phyloP scores from a whole-genome alignment of 2,113 vertebrate species.

The Dasyornis broadbenti region DNA sequence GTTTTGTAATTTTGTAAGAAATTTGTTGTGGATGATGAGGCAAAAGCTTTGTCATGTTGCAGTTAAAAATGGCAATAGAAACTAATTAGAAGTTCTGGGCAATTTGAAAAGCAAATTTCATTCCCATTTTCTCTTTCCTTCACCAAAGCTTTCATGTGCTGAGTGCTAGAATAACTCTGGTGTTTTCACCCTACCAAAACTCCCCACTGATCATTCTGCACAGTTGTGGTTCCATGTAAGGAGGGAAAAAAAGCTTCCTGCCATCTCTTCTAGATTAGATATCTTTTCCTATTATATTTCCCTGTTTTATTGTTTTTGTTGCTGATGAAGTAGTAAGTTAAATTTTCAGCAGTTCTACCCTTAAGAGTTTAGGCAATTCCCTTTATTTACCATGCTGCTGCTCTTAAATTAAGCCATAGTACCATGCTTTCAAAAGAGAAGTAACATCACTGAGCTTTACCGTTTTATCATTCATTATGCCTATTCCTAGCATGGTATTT shows the following conservation, averaged over 20 bases:
- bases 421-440: background rate
- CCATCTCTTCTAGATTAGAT: conserved; percentile 64
- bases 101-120: background rate
- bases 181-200: conserved; percentile 43
- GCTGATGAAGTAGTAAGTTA: conserved; percentile 19
- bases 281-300: conserved; percentile 35
- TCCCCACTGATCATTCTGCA: conserved; percentile 24
- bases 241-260: background rate
- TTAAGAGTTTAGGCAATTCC: background rate
- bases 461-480: background rate
- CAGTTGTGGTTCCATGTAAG: conserved; percentile 51
- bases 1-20: background rate
- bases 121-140: background rate
- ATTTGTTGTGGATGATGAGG: background rate
- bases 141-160: conserved; percentile 39
- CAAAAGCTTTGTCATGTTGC: background rate
- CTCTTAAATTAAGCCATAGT: background rate
- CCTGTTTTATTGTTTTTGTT: conserved; percentile 30
- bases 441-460: fast-evolving
- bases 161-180: conserved; percentile 41
- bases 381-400: background rate
- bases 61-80: background rate
- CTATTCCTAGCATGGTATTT: background rate
- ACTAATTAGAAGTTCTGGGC: background rate
- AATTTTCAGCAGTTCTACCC: conserved; percentile 20